phyloP scores from a whole-genome alignment of 2,888 invertebrate species.

The Rhagophthalmus giganteus region DNA sequence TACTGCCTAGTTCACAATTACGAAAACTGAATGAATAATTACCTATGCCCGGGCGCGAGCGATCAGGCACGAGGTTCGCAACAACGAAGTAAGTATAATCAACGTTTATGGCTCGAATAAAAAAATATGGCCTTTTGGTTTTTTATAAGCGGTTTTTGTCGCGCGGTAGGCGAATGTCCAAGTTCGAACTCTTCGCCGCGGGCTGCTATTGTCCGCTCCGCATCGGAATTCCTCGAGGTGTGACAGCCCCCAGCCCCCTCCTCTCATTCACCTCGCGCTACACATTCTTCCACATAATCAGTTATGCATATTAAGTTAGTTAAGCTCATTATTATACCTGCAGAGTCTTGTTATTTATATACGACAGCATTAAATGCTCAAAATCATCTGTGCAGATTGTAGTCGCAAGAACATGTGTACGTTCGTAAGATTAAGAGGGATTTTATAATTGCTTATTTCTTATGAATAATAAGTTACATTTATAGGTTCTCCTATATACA shows the following conservation, averaged over 20 bases:
- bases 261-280: slow-evolving; percentile 30
- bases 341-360: slow-evolving; percentile 53
- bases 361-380: slow-evolving; percentile 47
- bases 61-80: slow-evolving; percentile 19
- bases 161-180: slow-evolving; percentile 43
- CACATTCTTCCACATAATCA: slow-evolving; percentile 53
- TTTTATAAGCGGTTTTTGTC: slow-evolving; percentile 43
- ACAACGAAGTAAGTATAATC: slow-evolving; percentile 7
- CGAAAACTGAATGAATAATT: not conserved
- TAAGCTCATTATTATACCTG: slow-evolving; percentile 56
- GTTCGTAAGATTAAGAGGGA: slow-evolving; percentile 40
- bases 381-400: slow-evolving; percentile 34
- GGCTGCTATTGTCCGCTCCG: slow-evolving; percentile 42
- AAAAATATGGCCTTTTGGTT: slow-evolving; percentile 32
- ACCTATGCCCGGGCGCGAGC: slow-evolving; percentile 13
- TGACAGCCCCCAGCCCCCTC: slow-evolving; percentile 39
- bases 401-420: slow-evolving; percentile 29
- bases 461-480: no score
- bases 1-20: no score
- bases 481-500: no score
- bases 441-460: slow-evolving; percentile 39
- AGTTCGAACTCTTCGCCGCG: slow-evolving; percentile 39
- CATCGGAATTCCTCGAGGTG: slow-evolving; percentile 43
- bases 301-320: slow-evolving; percentile 56
- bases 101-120: slow-evolving; percentile 29